Evolutionary conservation across 2,888 invertebrate genomes (phyloP).

Genomic region (Polymixis lichenea): DNA sequence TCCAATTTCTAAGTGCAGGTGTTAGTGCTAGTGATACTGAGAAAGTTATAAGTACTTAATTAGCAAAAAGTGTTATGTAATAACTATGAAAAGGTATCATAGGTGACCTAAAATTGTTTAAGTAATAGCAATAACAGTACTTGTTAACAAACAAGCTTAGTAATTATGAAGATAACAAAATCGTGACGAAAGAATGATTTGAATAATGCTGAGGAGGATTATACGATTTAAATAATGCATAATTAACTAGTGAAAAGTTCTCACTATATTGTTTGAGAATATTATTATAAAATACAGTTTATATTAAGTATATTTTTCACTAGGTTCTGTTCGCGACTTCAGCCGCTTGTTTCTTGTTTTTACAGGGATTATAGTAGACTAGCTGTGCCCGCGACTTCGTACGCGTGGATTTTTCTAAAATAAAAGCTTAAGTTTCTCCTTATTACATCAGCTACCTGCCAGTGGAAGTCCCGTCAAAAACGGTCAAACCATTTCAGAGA

Average conservation of each 20-base stretch:
- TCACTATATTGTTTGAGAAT: conserved; percentile 27
- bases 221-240: conserved; percentile 53
- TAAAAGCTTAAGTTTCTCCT: too few species aligned
- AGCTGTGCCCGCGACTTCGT: not conserved
- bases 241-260: conserved; percentile 45
- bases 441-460: too few species aligned
- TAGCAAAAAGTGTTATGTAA: not conserved
- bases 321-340: not conserved
- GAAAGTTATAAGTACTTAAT: conserved; percentile 42
- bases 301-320: not conserved
- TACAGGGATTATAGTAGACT: too few species aligned
- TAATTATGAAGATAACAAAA: conserved; percentile 36
- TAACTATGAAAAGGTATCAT: not conserved
- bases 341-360: too few species aligned
- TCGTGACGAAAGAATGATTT: conserved; percentile 45
- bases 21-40: conserved; percentile 58
- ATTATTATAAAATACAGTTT: conserved; percentile 9
- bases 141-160: not conserved
- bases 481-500: too few species aligned
- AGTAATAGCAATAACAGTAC: not conserved
- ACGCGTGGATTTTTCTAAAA: too few species aligned
- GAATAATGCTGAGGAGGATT: conserved; percentile 41
- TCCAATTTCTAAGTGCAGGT: conserved; percentile 69
- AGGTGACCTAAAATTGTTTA: not conserved
- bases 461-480: too few species aligned